Base-by-base conservation (phyloP, 2,888 invertebrate genomes). In the Synergus laeviventris region DNA sequence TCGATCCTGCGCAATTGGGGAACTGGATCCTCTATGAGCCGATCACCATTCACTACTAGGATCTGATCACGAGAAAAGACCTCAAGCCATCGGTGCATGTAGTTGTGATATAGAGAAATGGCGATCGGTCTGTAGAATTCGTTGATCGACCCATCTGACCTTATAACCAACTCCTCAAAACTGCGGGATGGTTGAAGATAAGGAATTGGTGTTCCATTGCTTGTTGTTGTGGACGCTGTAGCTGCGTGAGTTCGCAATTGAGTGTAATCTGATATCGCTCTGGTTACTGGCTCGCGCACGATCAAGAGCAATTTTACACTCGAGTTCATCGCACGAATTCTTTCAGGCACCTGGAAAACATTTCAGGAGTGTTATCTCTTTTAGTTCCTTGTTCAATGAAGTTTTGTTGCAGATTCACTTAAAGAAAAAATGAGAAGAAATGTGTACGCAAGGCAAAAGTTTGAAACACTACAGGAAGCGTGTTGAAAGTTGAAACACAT, bases 201-300 rank as follows among this genome's bases (percentile, higher is more conserved):
- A 12, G 82, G 73, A 78, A 83, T 0, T 92, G 88, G 45, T 89
- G 84, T 78, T 82, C 81, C 0, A 92, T 91, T 76, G 91, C 90
- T 38, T 90, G 91, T 89, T 21, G 91, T 89, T 75, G 93, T 92
- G 7, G 95, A 94, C 81, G 94, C 94, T 12, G 95, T 95, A 1
- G 96, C 95, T 36, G 96, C 95, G 88, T 96, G 95, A 85, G 96
- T 96, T 81, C 96, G 94, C 85, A 98, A 93, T 91, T 99, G 98
- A 24, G 98, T 97, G 92, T 98, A 99, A 93, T 99, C 99, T 16
- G 98, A 99, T 87, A 99, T 97, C 74, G 98, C 97, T 76, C 99
- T 93, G 21, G 97, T 97, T 76, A 99, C 98, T 3, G 99, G 99
- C 91, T 99, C 98, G 16, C 99, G 94, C 31, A 99, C 97, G 87